Evolutionary conservation across 1,140 invertebrate genomes (phyloP).

Genomic region (Zophobas morio): DNA sequence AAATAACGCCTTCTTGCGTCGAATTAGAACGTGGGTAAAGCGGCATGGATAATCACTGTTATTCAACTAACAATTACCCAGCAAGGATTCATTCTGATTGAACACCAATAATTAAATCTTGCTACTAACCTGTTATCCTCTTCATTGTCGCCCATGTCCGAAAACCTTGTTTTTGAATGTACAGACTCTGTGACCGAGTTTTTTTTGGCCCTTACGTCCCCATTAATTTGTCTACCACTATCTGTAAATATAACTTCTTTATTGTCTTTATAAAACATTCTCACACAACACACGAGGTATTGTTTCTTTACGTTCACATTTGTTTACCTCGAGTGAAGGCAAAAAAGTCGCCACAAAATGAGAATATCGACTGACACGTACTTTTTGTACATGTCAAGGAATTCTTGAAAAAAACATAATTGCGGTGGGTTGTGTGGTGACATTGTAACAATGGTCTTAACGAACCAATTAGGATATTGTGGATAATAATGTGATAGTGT

Average conservation of each 20-base stretch:
- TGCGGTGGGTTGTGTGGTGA: conserved; percentile 4
- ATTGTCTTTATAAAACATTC: conserved; percentile 4
- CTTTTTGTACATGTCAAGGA: conserved; percentile 31
- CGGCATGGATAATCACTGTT: no score
- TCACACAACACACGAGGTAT: background rate
- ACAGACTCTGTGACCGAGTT: conserved; percentile 63
- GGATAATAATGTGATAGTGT: no score
- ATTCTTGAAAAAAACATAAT: conserved; percentile 19
- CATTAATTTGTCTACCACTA: conserved; percentile 57
- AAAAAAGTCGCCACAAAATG: conserved; percentile 32
- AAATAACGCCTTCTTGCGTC: no score
- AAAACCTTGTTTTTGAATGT: conserved; percentile 64
- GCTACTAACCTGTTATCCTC: conserved; percentile 58
- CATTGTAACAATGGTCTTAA: conserved; percentile 16
- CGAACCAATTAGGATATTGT: conserved; percentile 10
- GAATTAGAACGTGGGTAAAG: no score
- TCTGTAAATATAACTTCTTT: conserved; percentile 53
- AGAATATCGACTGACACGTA: conserved; percentile 12
- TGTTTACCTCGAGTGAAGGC: conserved; percentile 23
- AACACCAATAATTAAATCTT: no score
- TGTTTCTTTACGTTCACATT: conserved; percentile 30
- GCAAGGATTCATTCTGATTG: no score
- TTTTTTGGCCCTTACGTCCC: conserved; percentile 61
- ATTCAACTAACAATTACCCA: no score
- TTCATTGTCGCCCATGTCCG: conserved; percentile 56